phyloP scores from a whole-genome alignment of 1,140 invertebrate species.

The Trachymyrmex septentrionalis region DNA sequence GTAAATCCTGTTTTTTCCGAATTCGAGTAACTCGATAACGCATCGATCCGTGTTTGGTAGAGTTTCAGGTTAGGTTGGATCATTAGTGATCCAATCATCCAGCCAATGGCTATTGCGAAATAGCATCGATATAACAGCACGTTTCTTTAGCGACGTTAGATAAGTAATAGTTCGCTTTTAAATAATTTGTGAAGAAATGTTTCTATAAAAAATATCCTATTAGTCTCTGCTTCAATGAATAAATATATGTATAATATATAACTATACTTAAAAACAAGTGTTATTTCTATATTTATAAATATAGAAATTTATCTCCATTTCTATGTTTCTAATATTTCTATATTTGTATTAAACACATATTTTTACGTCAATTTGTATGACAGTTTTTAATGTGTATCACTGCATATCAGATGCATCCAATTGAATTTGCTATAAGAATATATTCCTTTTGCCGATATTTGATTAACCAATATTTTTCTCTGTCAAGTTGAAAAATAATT shows the following conservation, averaged over 20 bases:
- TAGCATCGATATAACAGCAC: neutral
- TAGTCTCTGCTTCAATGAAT: neutral
- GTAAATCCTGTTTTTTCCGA: neutral
- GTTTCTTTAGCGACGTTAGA: neutral
- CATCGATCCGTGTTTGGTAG: neutral
- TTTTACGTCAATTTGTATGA: no score
- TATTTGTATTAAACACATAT: neutral
- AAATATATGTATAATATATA: neutral
- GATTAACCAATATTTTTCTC: no score
- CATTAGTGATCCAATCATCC: no score
- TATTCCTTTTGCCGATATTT: no score
- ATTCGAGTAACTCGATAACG: neutral
- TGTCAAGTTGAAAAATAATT: no score
- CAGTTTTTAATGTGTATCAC: no score
- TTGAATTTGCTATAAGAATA: no score
- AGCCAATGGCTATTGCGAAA: no score
- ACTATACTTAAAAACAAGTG: neutral
- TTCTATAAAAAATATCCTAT: neutral
- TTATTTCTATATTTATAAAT: neutral
- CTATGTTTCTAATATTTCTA: neutral
- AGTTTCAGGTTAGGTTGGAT: slow-evolving; percentile 17
- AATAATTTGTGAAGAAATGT: neutral
- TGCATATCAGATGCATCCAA: no score
- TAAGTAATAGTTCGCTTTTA: neutral
- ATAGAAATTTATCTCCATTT: no score